Conservation (phyloP, 2,113 vertebrate genomes). For the Amia ocellicauda region DNA sequence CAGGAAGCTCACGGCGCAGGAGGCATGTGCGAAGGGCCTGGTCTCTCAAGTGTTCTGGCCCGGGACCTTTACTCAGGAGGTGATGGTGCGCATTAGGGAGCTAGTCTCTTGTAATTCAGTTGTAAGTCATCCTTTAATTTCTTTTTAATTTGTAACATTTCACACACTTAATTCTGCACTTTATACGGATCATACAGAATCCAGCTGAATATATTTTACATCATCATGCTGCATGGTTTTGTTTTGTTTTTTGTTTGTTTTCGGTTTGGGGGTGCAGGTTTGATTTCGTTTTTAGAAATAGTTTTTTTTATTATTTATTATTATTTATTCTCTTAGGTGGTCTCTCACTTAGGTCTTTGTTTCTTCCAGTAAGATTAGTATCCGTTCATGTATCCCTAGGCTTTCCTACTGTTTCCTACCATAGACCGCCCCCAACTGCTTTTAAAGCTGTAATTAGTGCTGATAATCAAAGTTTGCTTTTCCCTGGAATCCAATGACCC, state of each 20-base stretch:
- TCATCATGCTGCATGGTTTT: background rate
- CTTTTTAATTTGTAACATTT: constrained; percentile 25
- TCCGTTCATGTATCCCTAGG: too few species aligned
- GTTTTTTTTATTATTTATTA: background rate
- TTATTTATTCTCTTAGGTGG: too few species aligned
- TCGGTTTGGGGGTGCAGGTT: too few species aligned
- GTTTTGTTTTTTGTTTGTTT: background rate
- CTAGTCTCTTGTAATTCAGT: constrained; percentile 84
- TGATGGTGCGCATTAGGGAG: constrained; percentile 92
- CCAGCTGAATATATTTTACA: background rate
- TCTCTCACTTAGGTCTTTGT: too few species aligned
- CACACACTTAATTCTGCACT: background rate
- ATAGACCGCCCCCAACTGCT: too few species aligned
- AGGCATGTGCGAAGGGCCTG: constrained; percentile 91
- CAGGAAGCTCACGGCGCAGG: constrained; percentile 93
- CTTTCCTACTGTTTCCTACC: too few species aligned
- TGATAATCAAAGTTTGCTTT: too few species aligned
- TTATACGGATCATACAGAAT: background rate
- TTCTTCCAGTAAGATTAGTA: too few species aligned
- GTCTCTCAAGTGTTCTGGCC: constrained; percentile 98
- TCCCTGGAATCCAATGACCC: too few species aligned
- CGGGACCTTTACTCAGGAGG: constrained; percentile 93
- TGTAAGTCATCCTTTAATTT: constrained; percentile 64
- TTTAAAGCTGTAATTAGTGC: too few species aligned
- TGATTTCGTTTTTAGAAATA: background rate